A percentile compares a stretch with the other conserved stretches of the same genome.
Conservation (phyloP, 2,888 invertebrate species). For the Lamproptera curius region DNA sequence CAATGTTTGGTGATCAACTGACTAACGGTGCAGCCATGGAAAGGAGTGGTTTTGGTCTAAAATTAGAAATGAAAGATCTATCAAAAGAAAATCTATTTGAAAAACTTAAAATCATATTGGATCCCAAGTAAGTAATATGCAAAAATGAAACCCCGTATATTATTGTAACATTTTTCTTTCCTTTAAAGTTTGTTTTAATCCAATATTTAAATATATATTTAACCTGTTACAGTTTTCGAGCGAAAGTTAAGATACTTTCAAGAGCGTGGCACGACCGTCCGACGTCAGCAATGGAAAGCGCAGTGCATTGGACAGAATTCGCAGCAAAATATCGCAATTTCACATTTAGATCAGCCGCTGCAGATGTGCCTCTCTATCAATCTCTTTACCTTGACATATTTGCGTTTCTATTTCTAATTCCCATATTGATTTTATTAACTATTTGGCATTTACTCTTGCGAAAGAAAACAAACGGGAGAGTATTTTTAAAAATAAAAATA, state of each 20-base stretch:
- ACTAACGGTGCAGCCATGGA: conserved; percentile 72
- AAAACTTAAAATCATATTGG: conserved; percentile 66
- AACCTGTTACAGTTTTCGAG: conserved; percentile 47
- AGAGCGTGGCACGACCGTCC: conserved; percentile 78
- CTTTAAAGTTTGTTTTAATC: too few relatives aligned
- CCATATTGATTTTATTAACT: conserved; percentile 3
- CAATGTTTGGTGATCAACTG: conserved; percentile 78
- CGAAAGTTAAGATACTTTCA: conserved; percentile 67
- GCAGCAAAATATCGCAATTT: conserved; percentile 68
- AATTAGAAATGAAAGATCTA: conserved; percentile 59
- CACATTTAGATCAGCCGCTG: conserved; percentile 59
- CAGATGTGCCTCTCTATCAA: conserved; percentile 69
- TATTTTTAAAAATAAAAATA: too few relatives aligned
- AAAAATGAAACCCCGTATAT: too few relatives aligned
- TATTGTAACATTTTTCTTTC: too few relatives aligned
- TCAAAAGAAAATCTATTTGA: conserved; percentile 64
- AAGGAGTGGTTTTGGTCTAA: conserved; percentile 71
- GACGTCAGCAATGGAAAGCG: conserved; percentile 75
- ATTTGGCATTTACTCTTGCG: too few relatives aligned
- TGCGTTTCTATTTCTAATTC: conserved; percentile 26
- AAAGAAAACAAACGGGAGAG: too few relatives aligned
- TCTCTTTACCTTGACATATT: conserved; percentile 59
- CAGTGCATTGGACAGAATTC: conserved; percentile 81
- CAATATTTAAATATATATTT: background rate
- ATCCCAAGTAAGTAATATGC: conserved; percentile 74